Evolutionary conservation across 2,113 vertebrate genomes (phyloP), one percentile per base, ranked within the genome.

Genomic region (Gobius niger): DNA sequence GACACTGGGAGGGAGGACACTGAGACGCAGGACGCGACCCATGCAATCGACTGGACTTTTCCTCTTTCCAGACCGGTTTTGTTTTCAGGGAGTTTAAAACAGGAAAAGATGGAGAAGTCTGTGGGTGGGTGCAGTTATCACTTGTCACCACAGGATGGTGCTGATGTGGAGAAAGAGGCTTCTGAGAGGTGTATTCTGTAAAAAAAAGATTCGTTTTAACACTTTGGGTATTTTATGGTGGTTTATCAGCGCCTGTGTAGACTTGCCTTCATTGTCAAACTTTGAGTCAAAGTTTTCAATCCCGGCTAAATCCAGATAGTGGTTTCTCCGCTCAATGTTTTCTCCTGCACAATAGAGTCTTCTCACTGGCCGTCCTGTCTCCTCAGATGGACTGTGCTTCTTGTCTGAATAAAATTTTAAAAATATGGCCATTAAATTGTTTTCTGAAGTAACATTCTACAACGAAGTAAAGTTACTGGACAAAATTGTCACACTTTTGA

Each of bases 271-370:
- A 64, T 72, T 44, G 41, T 95, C 95, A 83, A 95, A 96, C 81
- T 93, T 94, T 44, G 95, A 97, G 0, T 94, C 92, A 83, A 95
- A 96, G 91, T 97, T 97, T 85, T 98, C 96, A 85, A 96, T 95
- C 66, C 96, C 96, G 16, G 94, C 95, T 42, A 97, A 92, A 86
- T 97, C 95, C 86, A 96, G 91, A 86, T 98, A 98, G 93, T 97
- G 96, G 92, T 97, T 97, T 92, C 96, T 95, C 88, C 95, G 95
- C 87, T 98, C 96, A 52, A 94, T 94, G 87, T 97, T 97, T 89
- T 97, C 96, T 74, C 96, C 95, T 15, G 93, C 92, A 7, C 94
- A 94, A 18, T 95, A 94, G 46, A 90, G 90, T 68, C 74, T 75
- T 67, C 47, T 84, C 14, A 57, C 68, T 10, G 68, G 51, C n/a